These are phyloP conservation scores for Sylvia borin DNA, from an alignment of 2,797 vertebrate genomes.

Conservation along the genomic window DNA sequence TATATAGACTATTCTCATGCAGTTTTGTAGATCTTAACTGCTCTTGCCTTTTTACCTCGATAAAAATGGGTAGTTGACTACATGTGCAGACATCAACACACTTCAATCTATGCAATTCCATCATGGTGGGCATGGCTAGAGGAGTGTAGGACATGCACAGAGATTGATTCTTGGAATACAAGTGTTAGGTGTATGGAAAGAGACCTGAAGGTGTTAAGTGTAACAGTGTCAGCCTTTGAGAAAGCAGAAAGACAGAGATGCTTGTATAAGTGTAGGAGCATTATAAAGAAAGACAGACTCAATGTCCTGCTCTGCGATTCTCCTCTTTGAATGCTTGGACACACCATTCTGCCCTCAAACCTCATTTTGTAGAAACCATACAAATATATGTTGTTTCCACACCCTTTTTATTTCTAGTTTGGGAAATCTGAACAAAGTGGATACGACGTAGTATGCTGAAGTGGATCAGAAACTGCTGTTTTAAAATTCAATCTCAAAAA, in stretches of 20 bases:
- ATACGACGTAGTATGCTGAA: not conserved
- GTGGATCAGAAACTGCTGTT: not conserved
- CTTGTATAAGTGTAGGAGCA: not conserved
- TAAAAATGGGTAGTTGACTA: not conserved
- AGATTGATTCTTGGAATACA: not conserved
- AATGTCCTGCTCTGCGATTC: not conserved
- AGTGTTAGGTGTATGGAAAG: not conserved
- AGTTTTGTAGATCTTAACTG: not conserved
- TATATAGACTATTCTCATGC: not conserved
- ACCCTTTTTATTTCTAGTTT: not conserved
- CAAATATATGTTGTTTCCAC: not conserved
- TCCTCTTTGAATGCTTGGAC: not conserved
- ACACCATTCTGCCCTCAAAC: not conserved
- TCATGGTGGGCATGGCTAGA: not conserved
- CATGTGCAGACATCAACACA: not conserved
- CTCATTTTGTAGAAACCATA: not conserved
- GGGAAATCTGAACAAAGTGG: not conserved
- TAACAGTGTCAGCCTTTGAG: not conserved
- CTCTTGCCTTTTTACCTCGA: not conserved
- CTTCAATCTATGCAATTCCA: not conserved
- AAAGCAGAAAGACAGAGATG: not conserved
- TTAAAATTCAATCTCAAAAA: not conserved
- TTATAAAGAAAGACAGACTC: not conserved
- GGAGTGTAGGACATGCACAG: not conserved
- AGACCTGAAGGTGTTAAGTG: not conserved